These are phyloP conservation scores for Drosophila helvetica DNA, from an alignment of 2,888 invertebrate species.

Conservation along the genomic window DNA sequence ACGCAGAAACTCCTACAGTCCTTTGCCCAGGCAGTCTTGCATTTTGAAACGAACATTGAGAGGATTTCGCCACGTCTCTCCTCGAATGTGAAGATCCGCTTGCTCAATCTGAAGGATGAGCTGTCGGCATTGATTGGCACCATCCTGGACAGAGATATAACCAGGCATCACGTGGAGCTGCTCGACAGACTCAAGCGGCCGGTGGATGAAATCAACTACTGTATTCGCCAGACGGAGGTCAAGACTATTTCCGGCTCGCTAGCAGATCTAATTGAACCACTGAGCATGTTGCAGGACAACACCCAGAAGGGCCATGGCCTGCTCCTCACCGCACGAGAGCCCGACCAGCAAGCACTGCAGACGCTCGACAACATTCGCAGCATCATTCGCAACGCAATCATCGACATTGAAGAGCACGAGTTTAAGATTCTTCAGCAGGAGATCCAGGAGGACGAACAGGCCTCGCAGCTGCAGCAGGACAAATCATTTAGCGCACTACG, in stretches of 20 bases:
- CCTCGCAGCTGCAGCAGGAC: conserved; percentile 71
- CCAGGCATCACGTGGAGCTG: conserved; percentile 83
- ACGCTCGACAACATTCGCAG: conserved; percentile 76
- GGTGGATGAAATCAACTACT: conserved; percentile 84
- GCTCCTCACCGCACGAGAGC: conserved; percentile 63
- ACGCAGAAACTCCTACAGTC: conserved; percentile 83
- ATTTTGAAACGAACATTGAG: conserved; percentile 83
- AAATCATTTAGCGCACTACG: conserved; percentile 76
- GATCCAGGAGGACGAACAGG: conserved; percentile 78
- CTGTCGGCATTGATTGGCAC: conserved; percentile 86
- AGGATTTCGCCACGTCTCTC: conserved; percentile 72
- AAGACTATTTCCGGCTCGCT: conserved; percentile 82
- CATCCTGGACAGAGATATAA: conserved; percentile 84
- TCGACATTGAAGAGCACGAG: conserved; percentile 82
- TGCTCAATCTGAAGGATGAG: conserved; percentile 84
- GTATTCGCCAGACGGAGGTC: conserved; percentile 83
- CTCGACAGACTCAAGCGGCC: conserved; percentile 85
- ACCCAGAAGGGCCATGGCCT: conserved; percentile 80
- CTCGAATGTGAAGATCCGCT: conserved; percentile 74
- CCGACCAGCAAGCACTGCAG: conserved; percentile 73
- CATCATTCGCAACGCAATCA: conserved; percentile 77
- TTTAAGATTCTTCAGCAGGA: conserved; percentile 80
- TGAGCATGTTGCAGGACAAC: conserved; percentile 81
- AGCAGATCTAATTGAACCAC: conserved; percentile 82
- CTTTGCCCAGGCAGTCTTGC: conserved; percentile 83